Evolutionary conservation across 2,113 vertebrate genomes (phyloP), one percentile per base, ranked within the genome.

Genomic region (Pelodiscus sinensis): DNA sequence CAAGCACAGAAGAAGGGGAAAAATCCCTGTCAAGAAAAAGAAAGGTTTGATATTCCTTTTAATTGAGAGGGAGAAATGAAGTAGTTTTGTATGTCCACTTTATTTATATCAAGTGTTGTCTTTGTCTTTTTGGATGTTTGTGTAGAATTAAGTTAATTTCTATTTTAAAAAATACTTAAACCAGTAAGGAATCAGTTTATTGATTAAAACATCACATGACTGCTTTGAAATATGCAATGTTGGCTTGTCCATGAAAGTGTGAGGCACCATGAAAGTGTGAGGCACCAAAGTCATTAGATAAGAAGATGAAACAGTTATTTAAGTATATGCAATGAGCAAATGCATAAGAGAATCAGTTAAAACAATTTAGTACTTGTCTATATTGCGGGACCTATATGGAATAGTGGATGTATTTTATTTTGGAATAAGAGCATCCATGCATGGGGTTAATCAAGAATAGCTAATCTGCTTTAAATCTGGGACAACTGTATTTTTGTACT

Each of bases 1-100:
- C 96, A 97, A 55, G 94, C 95, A 0, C 81, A 93, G 54, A 95
- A 78, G 80, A 95, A 98, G 88, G 84, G 51, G 56, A 97, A 96
- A 88, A 79, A 71, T 51, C 58, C 89, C 58, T 86, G 84, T 29
- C 92, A 62, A 86, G 96, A 95, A 88, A 94, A 86, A 78, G 89
- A 92, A 12, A 97, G 97, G 98, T 98, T 52, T 95, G 96, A 92
- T 91, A 81, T 78, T 68, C 38, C 35, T 5, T 77, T 52, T 27
- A 27, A 58, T 82, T 75, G 91, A 90, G 57, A 65, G 19, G 65
- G 27, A 10, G 19, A 85, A 89, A 11, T 35, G 62, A 4, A 35
- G 92, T 24, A 86, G 8, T 87, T 93, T 92, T 38, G 9, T 38
- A 80, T n/a, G 2, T 54, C 10, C 55, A 50, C 77, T 90, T 60